Evolutionary conservation across 1,140 invertebrate species (phyloP), one percentile per base, ranked within the genome.

Genomic region (Mycetomoellerius zeteki): DNA sequence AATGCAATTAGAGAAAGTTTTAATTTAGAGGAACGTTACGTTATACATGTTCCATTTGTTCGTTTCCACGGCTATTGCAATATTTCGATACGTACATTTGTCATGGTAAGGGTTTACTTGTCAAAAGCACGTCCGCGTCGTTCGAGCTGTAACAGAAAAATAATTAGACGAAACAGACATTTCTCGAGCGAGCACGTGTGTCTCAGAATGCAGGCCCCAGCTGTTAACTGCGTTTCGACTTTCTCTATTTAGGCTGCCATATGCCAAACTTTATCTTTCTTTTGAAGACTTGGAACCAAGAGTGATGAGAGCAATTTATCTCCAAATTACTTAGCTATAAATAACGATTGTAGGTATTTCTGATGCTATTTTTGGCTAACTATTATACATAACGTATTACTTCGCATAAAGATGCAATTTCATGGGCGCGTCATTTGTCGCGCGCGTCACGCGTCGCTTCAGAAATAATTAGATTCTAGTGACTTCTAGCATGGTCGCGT

Each of bases 141-240:
- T 72, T 54, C 27, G 37, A 56, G 14, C 56, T 21, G 76, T 52
- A 77, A 37, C 71, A 58, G 64, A 60, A 67, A 72, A 87, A 54
- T 87, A 88, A 92, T 92, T 91, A 90, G 85, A 88, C 27, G 50
- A 77, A 56, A 82, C 87, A 86, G 65, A 78, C 47, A 65, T 85
- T 89, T 75, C 64, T 85, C 78, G 37, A 47, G 60, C 43, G 72
- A 85, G 77, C 88, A 91, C 77, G 54, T 85, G 85, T 78, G 89
- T 69, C 58, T 33, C 19, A 47, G 77, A 89, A 82, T 58, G 85
- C 86, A 82, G 82, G 81, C 56, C 43, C 71, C 65, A 89, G 87
- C 65, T 86, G 88, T 71, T 82, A 62, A 89, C 77, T 54, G 71
- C 62, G 64, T 56, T 60, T 43, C 73, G 54, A 73, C 60, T 67